Evolutionary conservation across 2,888 invertebrate species (phyloP).

Genomic region (Lepidochrysops patricia): DNA sequence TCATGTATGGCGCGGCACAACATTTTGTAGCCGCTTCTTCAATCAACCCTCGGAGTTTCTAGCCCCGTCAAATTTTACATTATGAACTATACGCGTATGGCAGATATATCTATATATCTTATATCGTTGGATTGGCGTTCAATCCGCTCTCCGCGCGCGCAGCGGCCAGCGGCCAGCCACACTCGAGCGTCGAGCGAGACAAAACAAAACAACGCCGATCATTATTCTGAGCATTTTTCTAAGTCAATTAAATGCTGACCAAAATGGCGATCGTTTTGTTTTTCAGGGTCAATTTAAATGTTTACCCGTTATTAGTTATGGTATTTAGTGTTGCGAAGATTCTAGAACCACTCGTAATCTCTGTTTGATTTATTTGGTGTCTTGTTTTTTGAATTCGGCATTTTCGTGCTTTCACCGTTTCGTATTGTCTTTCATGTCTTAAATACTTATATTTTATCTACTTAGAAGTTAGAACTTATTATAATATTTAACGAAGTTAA

Average conservation of each 20-base stretch:
- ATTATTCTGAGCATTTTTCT: constrained; percentile 42
- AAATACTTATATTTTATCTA: not conserved
- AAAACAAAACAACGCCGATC: constrained; percentile 34
- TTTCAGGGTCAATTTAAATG: constrained; percentile 40
- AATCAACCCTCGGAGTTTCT: too few relatives aligned
- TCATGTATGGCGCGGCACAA: too few relatives aligned
- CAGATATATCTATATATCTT: too few relatives aligned
- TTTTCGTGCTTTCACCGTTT: not conserved
- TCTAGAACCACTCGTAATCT: constrained; percentile 16
- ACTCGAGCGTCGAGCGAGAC: constrained; percentile 31
- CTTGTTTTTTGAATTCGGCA: not conserved
- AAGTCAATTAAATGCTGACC: constrained; percentile 58
- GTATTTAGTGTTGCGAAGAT: constrained; percentile 24
- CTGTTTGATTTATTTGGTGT: constrained; percentile 1
- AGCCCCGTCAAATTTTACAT: too few relatives aligned
- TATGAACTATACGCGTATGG: too few relatives aligned
- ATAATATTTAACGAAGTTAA: not conserved
- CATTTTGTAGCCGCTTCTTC: too few relatives aligned
- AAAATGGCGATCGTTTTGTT: constrained; percentile 43
- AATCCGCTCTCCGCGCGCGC: not conserved
- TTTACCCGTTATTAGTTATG: constrained; percentile 46
- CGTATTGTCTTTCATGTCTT: not conserved
- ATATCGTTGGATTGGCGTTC: too few relatives aligned
- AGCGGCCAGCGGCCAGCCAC: constrained; percentile 23
- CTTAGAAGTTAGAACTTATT: too few relatives aligned